phyloP scores from a whole-genome alignment of 2,888 invertebrate genomes.

The Hecatera dysodea region DNA sequence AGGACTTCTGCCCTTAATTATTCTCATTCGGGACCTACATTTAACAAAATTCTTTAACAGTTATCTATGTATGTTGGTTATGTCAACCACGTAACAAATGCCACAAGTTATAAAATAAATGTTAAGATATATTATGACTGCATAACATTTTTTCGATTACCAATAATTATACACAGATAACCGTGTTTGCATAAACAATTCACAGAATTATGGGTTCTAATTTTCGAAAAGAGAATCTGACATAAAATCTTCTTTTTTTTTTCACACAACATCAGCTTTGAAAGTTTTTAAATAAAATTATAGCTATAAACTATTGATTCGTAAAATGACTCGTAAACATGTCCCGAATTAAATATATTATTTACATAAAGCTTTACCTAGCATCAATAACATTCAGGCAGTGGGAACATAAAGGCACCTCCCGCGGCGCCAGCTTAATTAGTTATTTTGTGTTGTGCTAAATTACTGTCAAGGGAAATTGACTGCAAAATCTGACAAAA shows the following conservation, averaged over 20 bases:
- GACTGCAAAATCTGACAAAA: conserved; percentile 38
- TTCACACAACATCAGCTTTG: conserved; percentile 23
- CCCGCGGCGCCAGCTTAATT: conserved; percentile 58
- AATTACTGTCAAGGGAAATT: conserved; percentile 45
- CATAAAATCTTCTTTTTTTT: conserved; percentile 26
- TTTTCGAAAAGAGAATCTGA: conserved; percentile 38
- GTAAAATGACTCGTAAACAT: conserved; percentile 44
- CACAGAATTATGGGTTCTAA: conserved; percentile 27
- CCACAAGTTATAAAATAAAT: not conserved
- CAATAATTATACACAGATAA: conserved; percentile 21
- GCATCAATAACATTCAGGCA: conserved; percentile 54
- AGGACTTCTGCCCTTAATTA: not conserved
- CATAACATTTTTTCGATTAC: conserved; percentile 23
- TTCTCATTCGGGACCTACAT: not conserved
- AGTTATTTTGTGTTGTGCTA: conserved; percentile 47
- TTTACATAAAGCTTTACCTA: conserved; percentile 54
- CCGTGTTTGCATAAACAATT: conserved; percentile 32
- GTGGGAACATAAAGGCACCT: conserved; percentile 57
- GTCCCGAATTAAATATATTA: conserved; percentile 53
- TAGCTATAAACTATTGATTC: not conserved
- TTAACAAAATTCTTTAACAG: not conserved
- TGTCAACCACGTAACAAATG: not conserved
- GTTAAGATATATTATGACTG: not conserved
- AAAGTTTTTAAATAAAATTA: conserved; percentile 35
- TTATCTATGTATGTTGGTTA: not conserved